phyloP scores from a whole-genome alignment of 2,113 vertebrate species.

The Gnathonemus echidnorhynchus region DNA sequence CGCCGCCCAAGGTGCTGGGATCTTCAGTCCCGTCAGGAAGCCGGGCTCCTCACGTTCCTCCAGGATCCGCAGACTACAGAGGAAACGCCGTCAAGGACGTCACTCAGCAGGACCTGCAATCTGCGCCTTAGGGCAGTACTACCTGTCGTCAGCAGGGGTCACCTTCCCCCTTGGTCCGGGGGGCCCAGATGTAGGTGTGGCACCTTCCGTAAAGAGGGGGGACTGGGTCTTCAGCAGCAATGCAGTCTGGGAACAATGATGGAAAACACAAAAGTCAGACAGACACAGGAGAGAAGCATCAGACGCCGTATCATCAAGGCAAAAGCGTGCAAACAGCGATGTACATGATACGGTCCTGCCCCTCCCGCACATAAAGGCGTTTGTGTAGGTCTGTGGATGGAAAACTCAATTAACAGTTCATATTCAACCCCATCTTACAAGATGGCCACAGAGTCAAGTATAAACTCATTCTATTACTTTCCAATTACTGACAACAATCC shows the following conservation, averaged over 20 bases:
- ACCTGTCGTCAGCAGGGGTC: slow-evolving; percentile 68
- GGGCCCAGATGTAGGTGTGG: slow-evolving; percentile 54
- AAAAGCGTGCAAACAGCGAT: background rate
- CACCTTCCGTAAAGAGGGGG: slow-evolving; percentile 75
- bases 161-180: slow-evolving; percentile 70
- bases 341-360: background rate
- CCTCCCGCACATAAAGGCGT: background rate
- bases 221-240: slow-evolving; percentile 91
- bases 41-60: slow-evolving; percentile 95
- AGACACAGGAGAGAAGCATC: background rate
- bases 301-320: background rate
- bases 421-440: background rate
- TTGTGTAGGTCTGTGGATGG: background rate
- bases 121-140: slow-evolving; percentile 37
- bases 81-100: background rate
- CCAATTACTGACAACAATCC: background rate
- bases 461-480: background rate
- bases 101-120: slow-evolving; percentile 18
- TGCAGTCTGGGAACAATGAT: slow-evolving; percentile 72
- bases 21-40: slow-evolving; percentile 93
- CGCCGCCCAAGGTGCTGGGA: slow-evolving; percentile 96
- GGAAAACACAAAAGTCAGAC: background rate
- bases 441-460: background rate
- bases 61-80: slow-evolving; percentile 70
- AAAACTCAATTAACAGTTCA: background rate